Evolutionary conservation across 2,888 invertebrate genomes (phyloP).

Genomic region (Pheosia gnoma): DNA sequence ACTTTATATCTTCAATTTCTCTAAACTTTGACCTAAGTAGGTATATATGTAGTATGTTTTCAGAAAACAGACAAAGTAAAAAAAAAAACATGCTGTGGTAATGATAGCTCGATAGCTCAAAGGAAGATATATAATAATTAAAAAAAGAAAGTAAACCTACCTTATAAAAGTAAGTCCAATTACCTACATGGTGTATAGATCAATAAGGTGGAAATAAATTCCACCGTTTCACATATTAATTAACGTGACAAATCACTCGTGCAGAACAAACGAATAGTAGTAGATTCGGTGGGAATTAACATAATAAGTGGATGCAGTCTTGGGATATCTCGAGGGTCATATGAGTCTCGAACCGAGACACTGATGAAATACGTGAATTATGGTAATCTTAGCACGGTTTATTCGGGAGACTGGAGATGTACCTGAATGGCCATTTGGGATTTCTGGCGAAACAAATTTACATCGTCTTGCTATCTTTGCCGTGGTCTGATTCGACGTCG

Average conservation of each 20-base stretch:
- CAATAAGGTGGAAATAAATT: no score
- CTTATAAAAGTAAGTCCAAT: no score
- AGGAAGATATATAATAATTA: no score
- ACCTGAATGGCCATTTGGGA: conserved; percentile 1
- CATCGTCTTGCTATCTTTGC: conserved; percentile 10
- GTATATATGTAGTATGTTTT: no score
- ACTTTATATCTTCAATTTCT: no score
- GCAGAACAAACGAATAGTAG: conserved; percentile 45
- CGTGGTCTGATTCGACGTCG: neutral
- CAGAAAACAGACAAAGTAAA: no score
- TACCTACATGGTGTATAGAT: no score
- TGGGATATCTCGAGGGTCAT: conserved; percentile 33
- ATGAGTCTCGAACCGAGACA: conserved; percentile 22
- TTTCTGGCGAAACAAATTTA: conserved; percentile 10
- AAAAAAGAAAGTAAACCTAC: no score
- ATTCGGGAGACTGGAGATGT: neutral
- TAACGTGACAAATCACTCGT: conserved; percentile 40
- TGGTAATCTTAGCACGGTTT: conserved; percentile 1
- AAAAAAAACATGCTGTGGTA: no score
- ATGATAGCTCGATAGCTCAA: no score
- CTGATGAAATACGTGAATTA: conserved; percentile 38
- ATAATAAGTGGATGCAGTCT: conserved; percentile 48
- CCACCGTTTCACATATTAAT: conserved; percentile 26
- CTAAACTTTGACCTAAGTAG: no score
- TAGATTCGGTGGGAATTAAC: conserved; percentile 53